Percentiles rank a stretch among this genome's conserved stretches.
Conservation (phyloP, 2,113 vertebrate genomes). For the Serranochromis macrocephalus region DNA sequence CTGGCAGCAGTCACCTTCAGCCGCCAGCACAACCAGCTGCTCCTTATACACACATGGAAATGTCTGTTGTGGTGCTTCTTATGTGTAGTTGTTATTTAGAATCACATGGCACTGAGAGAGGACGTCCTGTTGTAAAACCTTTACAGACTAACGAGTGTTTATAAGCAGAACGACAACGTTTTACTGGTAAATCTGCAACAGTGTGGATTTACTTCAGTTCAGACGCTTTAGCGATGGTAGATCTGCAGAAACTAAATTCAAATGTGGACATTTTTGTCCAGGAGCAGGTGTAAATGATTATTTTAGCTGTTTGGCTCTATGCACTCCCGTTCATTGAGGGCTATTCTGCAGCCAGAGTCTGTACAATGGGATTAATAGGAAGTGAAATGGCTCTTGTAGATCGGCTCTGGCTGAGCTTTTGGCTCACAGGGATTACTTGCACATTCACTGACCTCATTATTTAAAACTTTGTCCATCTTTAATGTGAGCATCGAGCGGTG, state of each 20-base stretch:
- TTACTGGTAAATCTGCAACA: background rate
- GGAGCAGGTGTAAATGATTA: background rate
- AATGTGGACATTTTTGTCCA: background rate
- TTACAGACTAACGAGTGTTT: background rate
- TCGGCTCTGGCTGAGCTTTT: background rate
- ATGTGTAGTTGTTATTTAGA: background rate
- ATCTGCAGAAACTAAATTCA: background rate
- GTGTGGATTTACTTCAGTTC: background rate
- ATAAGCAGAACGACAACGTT: background rate
- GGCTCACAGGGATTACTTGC: background rate
- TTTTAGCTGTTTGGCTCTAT: background rate
- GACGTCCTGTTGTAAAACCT: background rate
- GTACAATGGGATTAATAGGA: background rate
- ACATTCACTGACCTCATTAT: background rate
- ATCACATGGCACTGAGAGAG: background rate
- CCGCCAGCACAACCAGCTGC: background rate
- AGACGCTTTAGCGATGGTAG: background rate
- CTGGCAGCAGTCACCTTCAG: background rate
- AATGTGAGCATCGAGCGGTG: background rate
- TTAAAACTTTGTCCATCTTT: background rate
- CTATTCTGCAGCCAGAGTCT: background rate
- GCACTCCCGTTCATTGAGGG: background rate
- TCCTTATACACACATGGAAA: background rate
- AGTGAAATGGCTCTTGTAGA: background rate
- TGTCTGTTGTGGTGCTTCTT: background rate